These are phyloP conservation scores for Catharus fuscescens DNA, from an alignment of 2,113 vertebrate species.

Conservation along the genomic window DNA sequence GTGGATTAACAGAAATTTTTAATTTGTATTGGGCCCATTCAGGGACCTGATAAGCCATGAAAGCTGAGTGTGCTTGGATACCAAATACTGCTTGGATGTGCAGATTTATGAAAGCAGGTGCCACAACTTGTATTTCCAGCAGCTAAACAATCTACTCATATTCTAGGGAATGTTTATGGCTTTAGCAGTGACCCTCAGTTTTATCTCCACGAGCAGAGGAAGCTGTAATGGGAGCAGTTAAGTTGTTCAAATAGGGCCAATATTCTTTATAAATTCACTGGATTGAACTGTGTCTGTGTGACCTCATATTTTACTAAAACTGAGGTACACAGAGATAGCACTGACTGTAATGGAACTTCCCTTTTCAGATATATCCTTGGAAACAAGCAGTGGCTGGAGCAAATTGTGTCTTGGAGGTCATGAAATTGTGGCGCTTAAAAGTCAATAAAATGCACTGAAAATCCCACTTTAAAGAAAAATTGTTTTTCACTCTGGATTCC, in stretches of 20 bases:
- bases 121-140: not conserved
- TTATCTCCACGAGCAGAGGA: not conserved
- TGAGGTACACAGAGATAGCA: not conserved
- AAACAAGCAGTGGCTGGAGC: not conserved
- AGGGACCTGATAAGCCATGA: not conserved
- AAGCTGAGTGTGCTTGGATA: not conserved
- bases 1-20: not conserved
- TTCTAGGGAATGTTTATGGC: not conserved
- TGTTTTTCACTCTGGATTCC: not conserved
- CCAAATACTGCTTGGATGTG: too few relatives aligned
- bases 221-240: not conserved
- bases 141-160: not conserved
- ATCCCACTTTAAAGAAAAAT: not conserved
- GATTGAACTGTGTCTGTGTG: not conserved
- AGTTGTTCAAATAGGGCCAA: not conserved
- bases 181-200: not conserved
- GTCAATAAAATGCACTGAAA: not conserved
- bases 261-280: not conserved
- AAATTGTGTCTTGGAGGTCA: not conserved
- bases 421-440: not conserved
- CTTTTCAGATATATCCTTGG: not conserved
- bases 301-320: not conserved
- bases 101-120: not conserved
- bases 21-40: not conserved
- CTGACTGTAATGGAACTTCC: not conserved